Base-by-base conservation (phyloP, 2,113 vertebrate species). In the Parus major region DNA sequence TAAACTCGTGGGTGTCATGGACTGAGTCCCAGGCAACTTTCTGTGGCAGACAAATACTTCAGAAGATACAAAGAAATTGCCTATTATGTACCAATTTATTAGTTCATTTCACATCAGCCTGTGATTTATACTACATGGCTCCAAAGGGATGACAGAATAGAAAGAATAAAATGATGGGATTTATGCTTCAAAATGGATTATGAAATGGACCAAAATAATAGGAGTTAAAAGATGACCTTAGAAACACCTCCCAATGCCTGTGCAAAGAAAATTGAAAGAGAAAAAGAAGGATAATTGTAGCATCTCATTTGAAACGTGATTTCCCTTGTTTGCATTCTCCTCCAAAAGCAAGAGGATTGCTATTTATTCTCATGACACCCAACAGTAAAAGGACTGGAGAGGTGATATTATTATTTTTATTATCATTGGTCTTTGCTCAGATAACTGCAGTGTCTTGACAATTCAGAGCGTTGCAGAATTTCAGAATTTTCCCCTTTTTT, bases 11-110 rank as follows among this genome's bases (percentile, higher is more conserved):
- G 9, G 8, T 42, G 10, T 16, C 53, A 23, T 11, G 9, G n/a
- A 28, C 14, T 73, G 20, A 35, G 42, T 36, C 35, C 59, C 0
- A 4, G 18, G 35, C 4, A 73, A 39, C 29, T 47, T 70, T 17
- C 23, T 35, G 27, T 28, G 11, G 3, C 9, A 50, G 75, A 53
- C 3, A 91, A 95, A 89, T 69, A 85, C 71, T 86, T 92, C 85
- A 88, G 64, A 50, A 95, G 75, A 93, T 70, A 91, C 25, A 90
- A 90, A 93, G 79, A 90, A 93, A 96, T 93, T 95, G 94, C 39
- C 82, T 92, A 82, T 95, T 93, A 90, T 81, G 79, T 93, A 77
- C 59, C 63, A 94, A 93, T 93, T 95, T 94, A 70, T 88, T 83
- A 82, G 78, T 80, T 92, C 82, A 83, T 95, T 95, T 94, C 79